Base-by-base conservation (phyloP, 2,113 vertebrate species). In the Phodopus roborovskii region DNA sequence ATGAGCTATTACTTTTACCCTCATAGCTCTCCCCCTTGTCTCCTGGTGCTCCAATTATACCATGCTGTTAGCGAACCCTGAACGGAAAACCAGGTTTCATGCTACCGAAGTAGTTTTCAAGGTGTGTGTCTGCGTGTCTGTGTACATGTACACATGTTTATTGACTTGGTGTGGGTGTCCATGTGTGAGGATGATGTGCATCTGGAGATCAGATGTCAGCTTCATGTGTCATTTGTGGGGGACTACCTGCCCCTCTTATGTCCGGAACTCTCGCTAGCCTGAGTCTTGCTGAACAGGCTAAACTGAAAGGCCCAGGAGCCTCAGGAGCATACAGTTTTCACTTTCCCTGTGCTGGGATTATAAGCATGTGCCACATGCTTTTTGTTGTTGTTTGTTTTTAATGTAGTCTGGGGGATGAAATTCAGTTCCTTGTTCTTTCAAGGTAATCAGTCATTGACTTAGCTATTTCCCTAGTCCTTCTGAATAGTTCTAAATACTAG, bases 11-110 rank as follows among this genome's bases (percentile, higher is more conserved):
- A 5, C 30, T 60, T 33, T 26, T 53, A 53, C 22, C 5, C 22
- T 45, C 36, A 33, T 73, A 11, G 81, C 22, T 88, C 9, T 88
- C 3, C 28, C 58, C 5, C 39, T 71, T 79, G 15, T 60, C 56
- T 56, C 79, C 2, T 2, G 0, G 0, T 36, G 20, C 24, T 93
- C 28, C 88, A 11, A 36, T 88, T 45, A 10, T 39, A 56, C 26
- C 17, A 53, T 28, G 7, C 66, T 90, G 1, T 87, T 92, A 17
- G 22, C 11, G 0, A 89, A 79, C 33, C 91, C 48, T 68, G 39
- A 85, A 62, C 45, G 88, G 56, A 71, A 85, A 92, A 42, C 73
- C 58, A 56, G 39, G 12, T 90, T 89, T 94, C 73, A 60, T 75
- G 30, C 5, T 81, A 50, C 19, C 83, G 58, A 64, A 79, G 15